phyloP scores from a whole-genome alignment of 2,113 vertebrate genomes.

The Corythaixoides concolor region DNA sequence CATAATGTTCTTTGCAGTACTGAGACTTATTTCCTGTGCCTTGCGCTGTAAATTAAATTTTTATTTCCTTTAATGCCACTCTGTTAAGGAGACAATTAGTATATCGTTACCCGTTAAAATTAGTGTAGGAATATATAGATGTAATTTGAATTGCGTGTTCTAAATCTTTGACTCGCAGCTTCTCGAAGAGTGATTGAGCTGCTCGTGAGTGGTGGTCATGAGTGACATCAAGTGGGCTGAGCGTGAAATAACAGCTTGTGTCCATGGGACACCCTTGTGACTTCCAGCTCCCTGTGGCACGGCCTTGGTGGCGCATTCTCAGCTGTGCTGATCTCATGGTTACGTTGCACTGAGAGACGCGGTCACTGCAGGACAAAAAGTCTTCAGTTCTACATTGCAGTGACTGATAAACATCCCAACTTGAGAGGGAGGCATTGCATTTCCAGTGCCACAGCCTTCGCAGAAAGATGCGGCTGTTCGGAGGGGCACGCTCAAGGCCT shows the following conservation, averaged over 20 bases:
- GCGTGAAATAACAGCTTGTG: not conserved
- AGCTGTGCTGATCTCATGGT: not conserved
- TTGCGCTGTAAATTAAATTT: not conserved
- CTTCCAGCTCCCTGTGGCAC: fast-evolving
- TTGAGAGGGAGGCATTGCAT: not conserved
- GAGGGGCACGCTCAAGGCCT: fast-evolving
- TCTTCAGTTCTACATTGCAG: not conserved
- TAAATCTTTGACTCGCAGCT: not conserved
- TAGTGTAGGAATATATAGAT: not conserved
- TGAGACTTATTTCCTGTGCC: not conserved
- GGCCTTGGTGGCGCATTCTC: fast-evolving
- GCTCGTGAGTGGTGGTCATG: not conserved
- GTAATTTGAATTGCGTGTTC: too few relatives aligned
- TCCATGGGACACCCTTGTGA: fast-evolving
- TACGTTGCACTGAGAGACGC: not conserved
- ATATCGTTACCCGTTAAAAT: not conserved
- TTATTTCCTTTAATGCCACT: not conserved
- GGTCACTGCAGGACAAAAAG: not conserved
- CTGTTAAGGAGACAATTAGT: not conserved
- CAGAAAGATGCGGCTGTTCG: fast-evolving
- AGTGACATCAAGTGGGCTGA: slow-evolving; percentile 35
- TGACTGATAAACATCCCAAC: not conserved
- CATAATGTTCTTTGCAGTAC: not conserved
- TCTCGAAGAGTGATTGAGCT: fast-evolving
- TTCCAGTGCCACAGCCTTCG: fast-evolving